Percentiles rank a stretch among this genome's conserved stretches.
These are phyloP conservation scores for Thymelicus sylvestris DNA, from an alignment of 2,888 invertebrate species.

Conservation along the genomic window DNA sequence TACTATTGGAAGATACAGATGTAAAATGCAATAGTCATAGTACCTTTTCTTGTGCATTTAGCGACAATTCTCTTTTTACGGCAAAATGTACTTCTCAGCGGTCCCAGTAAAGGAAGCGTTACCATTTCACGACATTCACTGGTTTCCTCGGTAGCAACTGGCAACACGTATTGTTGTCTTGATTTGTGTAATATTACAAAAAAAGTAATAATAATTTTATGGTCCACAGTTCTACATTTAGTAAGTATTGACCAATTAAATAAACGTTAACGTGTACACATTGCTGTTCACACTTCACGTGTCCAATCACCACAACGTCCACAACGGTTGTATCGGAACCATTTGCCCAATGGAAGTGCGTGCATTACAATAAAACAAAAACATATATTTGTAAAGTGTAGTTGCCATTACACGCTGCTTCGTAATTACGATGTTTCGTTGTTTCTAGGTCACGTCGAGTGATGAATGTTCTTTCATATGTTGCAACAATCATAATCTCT, in stretches of 20 bases:
- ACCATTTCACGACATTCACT: too few relatives aligned
- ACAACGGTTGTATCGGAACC: not conserved
- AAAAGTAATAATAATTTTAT: too few relatives aligned
- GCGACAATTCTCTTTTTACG: too few relatives aligned
- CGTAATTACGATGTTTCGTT: conserved; percentile 8
- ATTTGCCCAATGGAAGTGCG: not conserved
- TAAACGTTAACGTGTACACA: not conserved
- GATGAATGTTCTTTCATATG: conserved; percentile 18
- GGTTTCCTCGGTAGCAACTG: too few relatives aligned
- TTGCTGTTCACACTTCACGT: not conserved
- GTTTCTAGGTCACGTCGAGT: conserved; percentile 17
- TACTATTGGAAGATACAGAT: too few relatives aligned
- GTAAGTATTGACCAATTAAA: not conserved
- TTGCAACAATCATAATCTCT: conserved; percentile 20
- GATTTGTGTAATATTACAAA: too few relatives aligned
- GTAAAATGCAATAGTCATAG: too few relatives aligned
- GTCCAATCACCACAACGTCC: not conserved
- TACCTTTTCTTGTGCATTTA: too few relatives aligned
- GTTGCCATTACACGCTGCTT: conserved; percentile 1
- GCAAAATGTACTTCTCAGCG: too few relatives aligned
- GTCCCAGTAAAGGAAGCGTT: too few relatives aligned
- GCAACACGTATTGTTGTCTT: too few relatives aligned
- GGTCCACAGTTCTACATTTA: too few relatives aligned
- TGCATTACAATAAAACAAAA: conserved; percentile 6
- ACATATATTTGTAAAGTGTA: conserved; percentile 6